phyloP scores from a whole-genome alignment of 2,113 vertebrate genomes.

The Mesocricetus auratus region DNA sequence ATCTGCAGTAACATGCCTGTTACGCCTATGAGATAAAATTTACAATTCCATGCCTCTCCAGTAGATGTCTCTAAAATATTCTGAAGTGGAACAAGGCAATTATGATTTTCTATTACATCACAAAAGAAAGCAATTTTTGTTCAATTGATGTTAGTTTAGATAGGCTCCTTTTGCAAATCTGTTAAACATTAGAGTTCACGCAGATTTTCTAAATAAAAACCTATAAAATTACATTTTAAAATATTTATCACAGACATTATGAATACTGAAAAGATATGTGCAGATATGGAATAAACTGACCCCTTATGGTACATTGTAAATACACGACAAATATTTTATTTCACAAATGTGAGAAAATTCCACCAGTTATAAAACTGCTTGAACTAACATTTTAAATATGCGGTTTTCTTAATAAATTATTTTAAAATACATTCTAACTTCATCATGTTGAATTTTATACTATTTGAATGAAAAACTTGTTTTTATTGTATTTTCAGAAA shows the following conservation, averaged over 20 bases:
- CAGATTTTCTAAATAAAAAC: neutral
- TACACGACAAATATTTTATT: constrained; percentile 23
- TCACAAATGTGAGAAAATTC: constrained; percentile 4
- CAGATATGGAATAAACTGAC: neutral
- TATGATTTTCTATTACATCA: neutral
- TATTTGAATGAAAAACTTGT: neutral
- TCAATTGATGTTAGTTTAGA: constrained; percentile 12
- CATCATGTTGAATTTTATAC: neutral
- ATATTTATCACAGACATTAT: constrained; percentile 31
- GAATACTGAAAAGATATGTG: neutral
- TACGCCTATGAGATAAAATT: constrained; percentile 51
- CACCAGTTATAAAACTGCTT: neutral
- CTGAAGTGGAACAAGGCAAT: constrained; percentile 22
- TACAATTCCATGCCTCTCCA: constrained; percentile 73
- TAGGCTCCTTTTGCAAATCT: neutral
- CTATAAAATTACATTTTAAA: constrained; percentile 22
- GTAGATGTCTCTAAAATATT: constrained; percentile 83
- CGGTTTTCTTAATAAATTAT: neutral
- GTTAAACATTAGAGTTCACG: neutral
- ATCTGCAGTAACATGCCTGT: neutral
- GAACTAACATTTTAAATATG: constrained; percentile 32
- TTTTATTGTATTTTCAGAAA: neutral
- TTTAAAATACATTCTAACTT: constrained; percentile 22
- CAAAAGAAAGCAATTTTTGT: constrained; percentile 22
- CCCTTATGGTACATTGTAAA: neutral